These are phyloP conservation scores for Xenus cinereus DNA, from an alignment of 2,113 vertebrate genomes.

Conservation along the genomic window DNA sequence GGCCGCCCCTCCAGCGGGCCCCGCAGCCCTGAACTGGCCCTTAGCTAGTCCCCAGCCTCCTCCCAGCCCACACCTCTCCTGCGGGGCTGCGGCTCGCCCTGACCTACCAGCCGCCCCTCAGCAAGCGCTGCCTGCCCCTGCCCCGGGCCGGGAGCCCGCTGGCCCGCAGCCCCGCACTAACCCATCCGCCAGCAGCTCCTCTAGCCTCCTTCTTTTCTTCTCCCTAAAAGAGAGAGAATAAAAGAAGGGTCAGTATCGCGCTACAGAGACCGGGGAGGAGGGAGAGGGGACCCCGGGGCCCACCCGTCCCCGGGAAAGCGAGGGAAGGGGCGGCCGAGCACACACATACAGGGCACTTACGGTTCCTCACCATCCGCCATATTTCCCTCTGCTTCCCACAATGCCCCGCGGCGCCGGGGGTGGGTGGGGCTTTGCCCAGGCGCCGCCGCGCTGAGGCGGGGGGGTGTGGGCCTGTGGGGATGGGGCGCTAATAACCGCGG, in stretches of 20 bases:
- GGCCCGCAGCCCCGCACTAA: slow-evolving; percentile 88
- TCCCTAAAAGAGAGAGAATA: slow-evolving; percentile 95
- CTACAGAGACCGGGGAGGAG: slow-evolving; percentile 74
- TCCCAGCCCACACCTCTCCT: slow-evolving; percentile 19
- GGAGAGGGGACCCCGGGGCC: slow-evolving; percentile 55
- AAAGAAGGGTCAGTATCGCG: slow-evolving; percentile 86
- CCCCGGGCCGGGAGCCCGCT: slow-evolving; percentile 39
- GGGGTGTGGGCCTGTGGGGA: no score
- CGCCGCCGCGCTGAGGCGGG: background rate
- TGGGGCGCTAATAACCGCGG: rapidly evolving
- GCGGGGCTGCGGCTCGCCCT: slow-evolving; percentile 61
- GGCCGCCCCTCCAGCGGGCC: background rate
- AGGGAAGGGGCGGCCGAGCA: slow-evolving; percentile 23
- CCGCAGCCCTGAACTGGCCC: background rate
- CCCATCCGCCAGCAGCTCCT: slow-evolving; percentile 97
- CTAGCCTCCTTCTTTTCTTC: slow-evolving; percentile 99
- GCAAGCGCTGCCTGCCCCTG: slow-evolving; percentile 60
- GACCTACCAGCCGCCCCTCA: slow-evolving; percentile 31
- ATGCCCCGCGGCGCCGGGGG: background rate
- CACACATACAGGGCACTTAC: slow-evolving; percentile 84
- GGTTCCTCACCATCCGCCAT: slow-evolving; percentile 97
- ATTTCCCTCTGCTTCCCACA: slow-evolving; percentile 72
- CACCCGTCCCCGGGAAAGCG: slow-evolving; percentile 21
- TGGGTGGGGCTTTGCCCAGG: background rate
- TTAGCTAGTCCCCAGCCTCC: background rate